phyloP scores from a whole-genome alignment of 2,888 invertebrate genomes.

The Scelioninae gen. 2 region DNA sequence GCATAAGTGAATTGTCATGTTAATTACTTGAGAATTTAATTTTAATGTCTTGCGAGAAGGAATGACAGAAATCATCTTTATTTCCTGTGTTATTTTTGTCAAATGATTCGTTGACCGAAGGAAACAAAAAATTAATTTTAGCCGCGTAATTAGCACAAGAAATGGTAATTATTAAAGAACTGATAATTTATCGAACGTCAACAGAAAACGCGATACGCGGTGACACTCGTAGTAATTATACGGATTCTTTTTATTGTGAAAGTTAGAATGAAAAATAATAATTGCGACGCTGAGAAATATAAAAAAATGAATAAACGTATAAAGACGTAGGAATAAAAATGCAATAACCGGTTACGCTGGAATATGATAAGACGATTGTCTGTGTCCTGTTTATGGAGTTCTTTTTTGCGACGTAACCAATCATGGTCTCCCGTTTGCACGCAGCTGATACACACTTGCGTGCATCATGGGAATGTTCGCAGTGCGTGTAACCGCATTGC shows the following conservation, averaged over 20 bases:
- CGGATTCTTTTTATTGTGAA: slow-evolving; percentile 16
- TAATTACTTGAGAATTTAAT: too few species aligned
- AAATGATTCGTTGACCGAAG: too few species aligned
- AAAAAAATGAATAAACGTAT: slow-evolving; percentile 47
- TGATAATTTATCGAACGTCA: neutral
- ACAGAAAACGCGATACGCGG: slow-evolving; percentile 1
- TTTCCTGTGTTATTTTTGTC: too few species aligned
- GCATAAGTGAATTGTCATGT: too few species aligned
- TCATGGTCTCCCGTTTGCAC: slow-evolving; percentile 57
- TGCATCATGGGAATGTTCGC: slow-evolving; percentile 69
- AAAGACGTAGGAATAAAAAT: slow-evolving; percentile 44
- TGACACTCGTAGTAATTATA: slow-evolving; percentile 18
- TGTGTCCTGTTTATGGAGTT: slow-evolving; percentile 64
- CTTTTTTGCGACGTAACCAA: slow-evolving; percentile 58
- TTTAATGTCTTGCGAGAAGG: too few species aligned
- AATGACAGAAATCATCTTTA: too few species aligned
- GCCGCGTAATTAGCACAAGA: neutral
- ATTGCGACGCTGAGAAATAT: slow-evolving; percentile 26
- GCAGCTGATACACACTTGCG: slow-evolving; percentile 59
- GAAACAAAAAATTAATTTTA: too few species aligned
- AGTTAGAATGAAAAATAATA: slow-evolving; percentile 33
- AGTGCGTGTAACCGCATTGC: slow-evolving; percentile 70
- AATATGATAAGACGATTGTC: slow-evolving; percentile 61
- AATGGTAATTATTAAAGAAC: neutral
- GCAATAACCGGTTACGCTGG: slow-evolving; percentile 58